Base-by-base conservation (phyloP, 2,888 invertebrate species). In the Leucophenga montana region DNA sequence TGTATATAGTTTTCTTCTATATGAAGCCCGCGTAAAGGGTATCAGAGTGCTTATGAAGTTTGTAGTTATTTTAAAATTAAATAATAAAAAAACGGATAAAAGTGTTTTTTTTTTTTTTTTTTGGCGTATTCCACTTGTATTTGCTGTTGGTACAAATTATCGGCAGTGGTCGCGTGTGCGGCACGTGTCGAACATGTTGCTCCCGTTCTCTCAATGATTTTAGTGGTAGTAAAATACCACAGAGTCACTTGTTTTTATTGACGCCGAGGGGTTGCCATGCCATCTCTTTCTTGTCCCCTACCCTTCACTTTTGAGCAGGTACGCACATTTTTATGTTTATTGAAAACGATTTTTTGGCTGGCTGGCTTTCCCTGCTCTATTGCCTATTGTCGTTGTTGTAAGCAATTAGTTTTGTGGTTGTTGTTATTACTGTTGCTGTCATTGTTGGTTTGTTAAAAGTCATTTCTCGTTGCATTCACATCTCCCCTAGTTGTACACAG, bases 151-250 rank as follows among this genome's bases (percentile, higher is more conserved):
- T 46, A 44, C 66, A 73, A 76, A 8, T 18, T 61, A n/a, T 27
- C 14, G 18, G 9, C 18, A 13, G n/a, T 14, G 20, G n/a, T 14
- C 46, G 64, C 50, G 68, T 33, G 56, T 59, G 59, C 66, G 77
- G 74, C 81, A 81, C 81, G 81, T 81, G 81, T 81, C 79, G 67
- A 68, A 75, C 73, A 77, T 74, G 67, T 59, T 46, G 56, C 66
- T 33, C 44, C 9, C 14, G 33, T 13, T 16, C 59, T 16, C 33
- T 20, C 11, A 39, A 39, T 39, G 8, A 5, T 39, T 39, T 39
- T 39, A 27, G 20, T 61, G 9, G 16, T 39, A 39, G 59, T 61
- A 14, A 9, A 14, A 33, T n/a, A 39, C 39, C 39, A 59, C n/a
- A 59, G 9, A 59, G 18, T 31, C 39, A 57, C 5, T 20, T 16